phyloP scores from a whole-genome alignment of 2,888 invertebrate genomes.

The Eucera pruinosa region DNA sequence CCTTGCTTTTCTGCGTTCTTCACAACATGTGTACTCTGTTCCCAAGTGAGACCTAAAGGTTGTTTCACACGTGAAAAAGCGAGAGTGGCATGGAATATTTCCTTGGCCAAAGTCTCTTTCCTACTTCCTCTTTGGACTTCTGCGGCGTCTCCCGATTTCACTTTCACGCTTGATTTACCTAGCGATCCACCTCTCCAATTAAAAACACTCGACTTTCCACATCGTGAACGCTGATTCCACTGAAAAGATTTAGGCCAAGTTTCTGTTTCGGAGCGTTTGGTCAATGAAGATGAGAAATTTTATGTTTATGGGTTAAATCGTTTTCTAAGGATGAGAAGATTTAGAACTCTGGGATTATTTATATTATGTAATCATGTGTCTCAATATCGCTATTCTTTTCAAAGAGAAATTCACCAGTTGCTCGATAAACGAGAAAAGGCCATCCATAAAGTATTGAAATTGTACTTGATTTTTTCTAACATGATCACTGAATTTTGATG shows the following conservation, averaged over 20 bases:
- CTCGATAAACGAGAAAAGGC: no score
- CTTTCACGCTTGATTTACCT: slow-evolving; percentile 68
- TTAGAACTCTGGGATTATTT: not conserved
- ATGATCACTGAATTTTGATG: no score
- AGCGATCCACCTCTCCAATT: slow-evolving; percentile 56
- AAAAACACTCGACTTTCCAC: slow-evolving; percentile 48
- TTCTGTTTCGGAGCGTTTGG: not conserved
- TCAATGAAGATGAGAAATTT: slow-evolving; percentile 1
- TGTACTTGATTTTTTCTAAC: no score
- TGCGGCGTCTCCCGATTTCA: slow-evolving; percentile 63
- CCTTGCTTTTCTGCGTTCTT: slow-evolving; percentile 68
- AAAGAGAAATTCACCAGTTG: no score
- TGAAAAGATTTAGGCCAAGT: slow-evolving; percentile 42
- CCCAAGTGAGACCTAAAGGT: slow-evolving; percentile 32
- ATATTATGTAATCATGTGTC: no score
- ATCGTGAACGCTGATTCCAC: not conserved
- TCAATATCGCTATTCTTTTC: no score
- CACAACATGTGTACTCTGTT: slow-evolving; percentile 34
- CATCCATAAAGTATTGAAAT: no score
- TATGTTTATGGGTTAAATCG: not conserved
- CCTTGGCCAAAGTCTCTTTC: slow-evolving; percentile 20
- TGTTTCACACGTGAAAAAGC: slow-evolving; percentile 61
- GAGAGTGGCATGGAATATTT: slow-evolving; percentile 60
- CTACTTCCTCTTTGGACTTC: not conserved
- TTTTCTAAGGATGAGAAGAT: not conserved